Evolutionary conservation across 2,113 vertebrate genomes (phyloP).

Genomic region (Corythornis cristatus): DNA sequence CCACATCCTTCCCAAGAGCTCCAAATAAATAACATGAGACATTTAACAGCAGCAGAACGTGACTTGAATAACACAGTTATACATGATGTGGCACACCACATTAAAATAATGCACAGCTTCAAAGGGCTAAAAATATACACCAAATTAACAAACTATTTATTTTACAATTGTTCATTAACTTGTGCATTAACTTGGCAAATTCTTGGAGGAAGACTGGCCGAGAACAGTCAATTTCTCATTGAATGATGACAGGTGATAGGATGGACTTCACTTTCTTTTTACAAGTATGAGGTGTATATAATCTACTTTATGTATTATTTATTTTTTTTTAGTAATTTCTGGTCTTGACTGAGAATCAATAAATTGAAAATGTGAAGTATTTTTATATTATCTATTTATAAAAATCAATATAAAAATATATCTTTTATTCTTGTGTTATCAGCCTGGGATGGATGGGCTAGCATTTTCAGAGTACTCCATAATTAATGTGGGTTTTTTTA

Average conservation of each 20-base stretch:
- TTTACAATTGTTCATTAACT: background rate
- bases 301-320: constrained; percentile 49
- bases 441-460: background rate
- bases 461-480: background rate
- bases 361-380: constrained; percentile 45
- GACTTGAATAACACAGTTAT: background rate
- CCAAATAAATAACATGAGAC: background rate
- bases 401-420: constrained; percentile 40
- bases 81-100: background rate
- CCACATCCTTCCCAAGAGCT: background rate
- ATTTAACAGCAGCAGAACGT: background rate
- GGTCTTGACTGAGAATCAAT: constrained; percentile 3
- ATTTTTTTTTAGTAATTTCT: constrained; percentile 21
- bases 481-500: background rate
- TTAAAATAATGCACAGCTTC: background rate
- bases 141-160: background rate
- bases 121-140: background rate
- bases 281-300: constrained; percentile 23
- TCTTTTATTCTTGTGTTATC: background rate
- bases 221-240: background rate
- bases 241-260: background rate
- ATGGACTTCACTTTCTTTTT: background rate
- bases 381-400: constrained; percentile 20
- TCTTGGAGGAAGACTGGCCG: background rate
- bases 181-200: background rate